Evolutionary conservation across 2,888 invertebrate species (phyloP).

Genomic region (Cancer borealis): DNA sequence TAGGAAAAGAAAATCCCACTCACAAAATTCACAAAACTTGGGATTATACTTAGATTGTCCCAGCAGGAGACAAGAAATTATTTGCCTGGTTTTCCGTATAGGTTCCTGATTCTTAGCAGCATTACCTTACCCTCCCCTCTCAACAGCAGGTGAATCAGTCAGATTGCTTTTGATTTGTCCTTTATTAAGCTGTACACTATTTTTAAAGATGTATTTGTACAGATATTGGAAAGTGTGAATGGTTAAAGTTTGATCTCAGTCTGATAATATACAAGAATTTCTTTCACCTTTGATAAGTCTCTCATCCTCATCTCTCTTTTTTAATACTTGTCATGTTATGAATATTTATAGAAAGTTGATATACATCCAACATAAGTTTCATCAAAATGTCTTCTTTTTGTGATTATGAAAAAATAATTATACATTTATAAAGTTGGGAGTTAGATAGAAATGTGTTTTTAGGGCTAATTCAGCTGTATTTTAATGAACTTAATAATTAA

Average conservation of each 20-base stretch:
- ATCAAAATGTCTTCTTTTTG: too few relatives aligned
- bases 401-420: too few relatives aligned
- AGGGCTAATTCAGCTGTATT: too few relatives aligned
- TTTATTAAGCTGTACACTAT: background rate
- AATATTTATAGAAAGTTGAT: background rate
- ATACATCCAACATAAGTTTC: too few relatives aligned
- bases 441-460: too few relatives aligned
- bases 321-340: too few relatives aligned
- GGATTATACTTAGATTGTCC: background rate
- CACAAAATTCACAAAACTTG: background rate
- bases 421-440: too few relatives aligned
- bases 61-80: background rate
- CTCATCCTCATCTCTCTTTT: background rate
- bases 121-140: background rate
- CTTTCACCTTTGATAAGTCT: background rate
- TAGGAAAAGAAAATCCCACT: background rate
- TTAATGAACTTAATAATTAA: too few relatives aligned
- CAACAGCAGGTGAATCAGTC: background rate
- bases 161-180: background rate
- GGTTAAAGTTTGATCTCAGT: background rate
- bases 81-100: background rate
- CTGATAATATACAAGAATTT: background rate
- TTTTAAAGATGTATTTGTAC: background rate
- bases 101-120: background rate
- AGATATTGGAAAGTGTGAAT: background rate